phyloP scores from a whole-genome alignment of 2,113 vertebrate species.

The Maccullochella peelii region DNA sequence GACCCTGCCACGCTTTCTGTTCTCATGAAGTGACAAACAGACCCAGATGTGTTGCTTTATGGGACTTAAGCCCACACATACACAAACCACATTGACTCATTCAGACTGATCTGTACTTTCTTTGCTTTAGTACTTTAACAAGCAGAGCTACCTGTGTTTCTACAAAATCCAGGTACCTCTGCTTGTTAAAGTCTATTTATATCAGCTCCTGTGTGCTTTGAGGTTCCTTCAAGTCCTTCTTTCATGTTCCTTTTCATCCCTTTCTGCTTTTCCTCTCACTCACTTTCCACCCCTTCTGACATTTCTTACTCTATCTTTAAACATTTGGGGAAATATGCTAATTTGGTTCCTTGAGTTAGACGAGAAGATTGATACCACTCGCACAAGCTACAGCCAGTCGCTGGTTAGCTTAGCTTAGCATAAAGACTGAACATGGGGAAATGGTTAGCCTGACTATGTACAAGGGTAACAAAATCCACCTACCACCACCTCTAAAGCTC shows the following conservation, averaged over 20 bases:
- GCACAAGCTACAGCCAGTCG: neutral
- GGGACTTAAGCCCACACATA: slow-evolving; percentile 17
- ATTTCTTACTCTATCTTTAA: neutral
- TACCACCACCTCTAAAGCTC: neutral
- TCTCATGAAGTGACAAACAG: slow-evolving; percentile 47
- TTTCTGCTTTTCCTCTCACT: slow-evolving; percentile 1
- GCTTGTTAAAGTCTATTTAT: slow-evolving; percentile 47
- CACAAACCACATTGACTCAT: slow-evolving; percentile 23
- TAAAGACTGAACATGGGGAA: neutral
- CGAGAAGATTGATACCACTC: neutral
- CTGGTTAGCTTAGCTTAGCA: neutral
- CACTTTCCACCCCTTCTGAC: neutral
- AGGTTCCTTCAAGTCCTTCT: slow-evolving; percentile 24
- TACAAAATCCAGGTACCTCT: slow-evolving; percentile 44
- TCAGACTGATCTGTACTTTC: slow-evolving; percentile 22
- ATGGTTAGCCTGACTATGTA: neutral
- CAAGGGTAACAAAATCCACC: neutral
- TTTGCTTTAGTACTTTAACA: slow-evolving; percentile 51
- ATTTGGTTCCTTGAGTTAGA: neutral
- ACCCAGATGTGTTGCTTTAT: slow-evolving; percentile 58
- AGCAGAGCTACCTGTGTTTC: slow-evolving; percentile 35
- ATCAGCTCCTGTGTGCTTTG: slow-evolving; percentile 37
- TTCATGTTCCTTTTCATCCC: slow-evolving; percentile 41
- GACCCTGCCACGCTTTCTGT: slow-evolving; percentile 8
- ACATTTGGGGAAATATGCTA: neutral